These are phyloP conservation scores for Bufotes viridis DNA, from an alignment of 2,797 vertebrate species.

Conservation along the genomic window DNA sequence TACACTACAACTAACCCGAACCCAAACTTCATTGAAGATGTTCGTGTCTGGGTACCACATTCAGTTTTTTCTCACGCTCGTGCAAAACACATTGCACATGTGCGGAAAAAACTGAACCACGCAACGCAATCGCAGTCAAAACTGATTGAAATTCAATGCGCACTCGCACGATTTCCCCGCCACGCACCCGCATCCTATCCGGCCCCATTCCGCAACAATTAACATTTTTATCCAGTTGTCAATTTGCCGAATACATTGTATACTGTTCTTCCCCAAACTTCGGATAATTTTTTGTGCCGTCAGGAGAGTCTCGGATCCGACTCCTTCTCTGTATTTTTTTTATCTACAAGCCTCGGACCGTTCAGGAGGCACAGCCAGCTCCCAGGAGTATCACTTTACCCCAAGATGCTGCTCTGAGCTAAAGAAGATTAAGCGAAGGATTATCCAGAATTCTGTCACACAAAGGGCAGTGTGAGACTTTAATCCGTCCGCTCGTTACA, in stretches of 20 bases:
- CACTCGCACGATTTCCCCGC: too few relatives aligned
- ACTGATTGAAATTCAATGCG: too few relatives aligned
- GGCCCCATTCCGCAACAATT: too few relatives aligned
- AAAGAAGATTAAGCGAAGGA: constrained; percentile 62
- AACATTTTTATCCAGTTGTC: background rate
- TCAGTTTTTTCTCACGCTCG: too few relatives aligned
- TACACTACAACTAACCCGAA: too few relatives aligned
- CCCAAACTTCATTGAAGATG: too few relatives aligned
- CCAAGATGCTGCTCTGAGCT: constrained; percentile 61
- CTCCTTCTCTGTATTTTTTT: constrained; percentile 30
- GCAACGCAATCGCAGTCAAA: too few relatives aligned
- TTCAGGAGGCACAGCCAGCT: constrained; percentile 57
- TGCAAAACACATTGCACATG: too few relatives aligned
- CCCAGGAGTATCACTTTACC: constrained; percentile 62
- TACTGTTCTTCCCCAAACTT: background rate
- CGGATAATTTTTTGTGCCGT: background rate
- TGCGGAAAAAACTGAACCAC: too few relatives aligned
- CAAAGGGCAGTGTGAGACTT: constrained; percentile 62
- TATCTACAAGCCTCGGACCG: constrained; percentile 42
- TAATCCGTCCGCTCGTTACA: constrained; percentile 61
- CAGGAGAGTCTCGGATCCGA: background rate
- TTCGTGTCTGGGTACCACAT: too few relatives aligned
- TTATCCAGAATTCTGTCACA: constrained; percentile 59
- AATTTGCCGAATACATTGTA: background rate
- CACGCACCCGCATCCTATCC: too few relatives aligned